Percentiles rank a stretch among this genome's conserved stretches.
Conservation (phyloP, 2,113 vertebrate genomes). For the Brachypodius melanocephalos region DNA sequence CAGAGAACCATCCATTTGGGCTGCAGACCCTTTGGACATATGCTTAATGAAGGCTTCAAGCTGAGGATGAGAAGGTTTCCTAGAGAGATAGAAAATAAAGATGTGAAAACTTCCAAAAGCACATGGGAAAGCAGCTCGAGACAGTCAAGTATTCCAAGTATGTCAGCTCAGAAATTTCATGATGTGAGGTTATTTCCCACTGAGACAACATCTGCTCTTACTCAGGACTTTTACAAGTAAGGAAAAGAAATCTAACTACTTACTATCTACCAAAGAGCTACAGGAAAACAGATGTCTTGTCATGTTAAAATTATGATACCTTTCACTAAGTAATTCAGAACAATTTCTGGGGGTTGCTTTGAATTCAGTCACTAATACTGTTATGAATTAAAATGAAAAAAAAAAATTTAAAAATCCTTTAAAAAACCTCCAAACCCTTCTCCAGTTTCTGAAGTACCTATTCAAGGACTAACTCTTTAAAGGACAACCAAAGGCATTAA, state of each 20-base stretch:
- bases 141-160: not conserved
- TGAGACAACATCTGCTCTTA: slow-evolving; percentile 3
- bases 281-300: not conserved
- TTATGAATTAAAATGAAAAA: not conserved
- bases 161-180: slow-evolving; percentile 1
- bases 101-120: not conserved
- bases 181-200: not conserved
- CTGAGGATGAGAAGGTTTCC: slow-evolving; percentile 88
- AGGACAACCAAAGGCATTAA: not conserved
- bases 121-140: not conserved
- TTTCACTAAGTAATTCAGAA: not conserved
- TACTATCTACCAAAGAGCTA: not conserved
- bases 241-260: not conserved
- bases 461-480: not conserved
- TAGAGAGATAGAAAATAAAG: slow-evolving; percentile 49
- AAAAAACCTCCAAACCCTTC: not conserved
- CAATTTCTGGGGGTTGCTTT: not conserved
- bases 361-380: not conserved
- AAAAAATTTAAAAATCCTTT: not conserved
- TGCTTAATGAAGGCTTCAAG: slow-evolving; percentile 86
- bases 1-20: slow-evolving; percentile 85
- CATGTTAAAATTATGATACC: not conserved
- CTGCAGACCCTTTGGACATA: slow-evolving; percentile 82
- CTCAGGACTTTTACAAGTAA: not conserved
- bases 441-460: not conserved